Evolutionary conservation across 1,140 invertebrate species (phyloP).

Genomic region (Formica selysi): DNA sequence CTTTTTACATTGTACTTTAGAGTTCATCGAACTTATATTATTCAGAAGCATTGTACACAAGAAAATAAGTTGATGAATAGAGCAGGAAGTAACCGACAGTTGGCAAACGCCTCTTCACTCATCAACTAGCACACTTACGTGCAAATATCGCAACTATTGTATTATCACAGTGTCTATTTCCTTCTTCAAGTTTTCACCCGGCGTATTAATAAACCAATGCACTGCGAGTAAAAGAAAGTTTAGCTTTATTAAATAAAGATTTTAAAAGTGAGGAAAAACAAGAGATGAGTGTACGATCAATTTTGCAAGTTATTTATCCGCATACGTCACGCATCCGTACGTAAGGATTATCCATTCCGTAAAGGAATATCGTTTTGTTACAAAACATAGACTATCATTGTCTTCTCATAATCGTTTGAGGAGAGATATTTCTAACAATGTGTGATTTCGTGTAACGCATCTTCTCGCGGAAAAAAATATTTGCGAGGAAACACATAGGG

Average conservation of each 20-base stretch:
- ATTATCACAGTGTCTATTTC: slow-evolving; percentile 36
- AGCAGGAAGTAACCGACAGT: slow-evolving; percentile 32
- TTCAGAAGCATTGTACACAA: neutral
- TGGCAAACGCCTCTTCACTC: slow-evolving; percentile 41
- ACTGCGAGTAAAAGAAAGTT: slow-evolving; percentile 19
- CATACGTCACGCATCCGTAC: neutral
- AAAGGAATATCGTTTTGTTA: neutral
- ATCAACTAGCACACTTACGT: slow-evolving; percentile 28
- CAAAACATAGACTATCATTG: neutral
- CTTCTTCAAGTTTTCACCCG: slow-evolving; percentile 37
- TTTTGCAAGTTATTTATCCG: neutral
- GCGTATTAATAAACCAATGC: neutral
- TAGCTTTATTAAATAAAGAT: neutral
- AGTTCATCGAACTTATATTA: slow-evolving; percentile 16
- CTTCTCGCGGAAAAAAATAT: slow-evolving; percentile 2
- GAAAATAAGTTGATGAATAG: slow-evolving; percentile 22
- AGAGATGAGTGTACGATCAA: neutral
- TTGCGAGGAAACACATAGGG: slow-evolving; percentile 19
- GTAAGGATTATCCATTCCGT: neutral
- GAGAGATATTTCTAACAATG: neutral
- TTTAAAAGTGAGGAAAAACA: neutral
- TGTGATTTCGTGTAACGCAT: neutral
- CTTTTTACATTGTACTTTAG: neutral
- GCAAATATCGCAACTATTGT: slow-evolving; percentile 25
- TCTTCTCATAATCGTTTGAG: neutral